Percentiles rank a stretch among this genome's conserved stretches.
phyloP scores from a whole-genome alignment of 2,888 invertebrate genomes.

The Synergus gifuensis region DNA sequence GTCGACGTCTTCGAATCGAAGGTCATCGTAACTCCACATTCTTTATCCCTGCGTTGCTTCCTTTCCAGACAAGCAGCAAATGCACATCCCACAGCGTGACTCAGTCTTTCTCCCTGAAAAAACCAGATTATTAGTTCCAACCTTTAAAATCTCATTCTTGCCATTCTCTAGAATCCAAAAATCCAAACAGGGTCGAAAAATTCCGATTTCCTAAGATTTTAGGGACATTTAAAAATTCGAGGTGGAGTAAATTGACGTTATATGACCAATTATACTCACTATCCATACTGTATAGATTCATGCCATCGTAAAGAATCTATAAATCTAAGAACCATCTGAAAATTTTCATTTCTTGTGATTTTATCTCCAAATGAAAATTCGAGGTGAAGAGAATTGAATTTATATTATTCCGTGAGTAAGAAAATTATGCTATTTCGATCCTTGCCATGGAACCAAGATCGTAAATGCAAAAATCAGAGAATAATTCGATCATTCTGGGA shows the following conservation, averaged over 20 bases:
- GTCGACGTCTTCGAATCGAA: slow-evolving; percentile 94
- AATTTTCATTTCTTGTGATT: background rate
- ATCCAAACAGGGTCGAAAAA: background rate
- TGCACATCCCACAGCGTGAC: slow-evolving; percentile 99
- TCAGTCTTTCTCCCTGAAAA: slow-evolving; percentile 93
- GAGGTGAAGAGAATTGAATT: background rate
- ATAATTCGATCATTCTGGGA: background rate
- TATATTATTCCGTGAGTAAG: background rate
- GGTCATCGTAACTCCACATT: slow-evolving; percentile 95
- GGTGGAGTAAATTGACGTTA: background rate
- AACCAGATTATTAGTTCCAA: background rate
- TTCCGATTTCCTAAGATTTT: background rate
- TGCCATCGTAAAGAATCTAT: background rate
- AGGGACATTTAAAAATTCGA: background rate
- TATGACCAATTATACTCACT: background rate
- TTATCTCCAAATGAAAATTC: background rate
- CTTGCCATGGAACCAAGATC: background rate
- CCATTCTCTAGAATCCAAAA: background rate
- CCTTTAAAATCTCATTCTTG: background rate
- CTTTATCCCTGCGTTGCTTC: slow-evolving; percentile 98
- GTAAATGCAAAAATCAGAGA: background rate
- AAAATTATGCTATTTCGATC: background rate
- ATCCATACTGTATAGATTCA: background rate
- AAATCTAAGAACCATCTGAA: too few relatives aligned
- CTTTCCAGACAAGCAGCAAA: slow-evolving; percentile 98